Evolutionary conservation across 2,888 invertebrate genomes (phyloP), one percentile per base, ranked within the genome.

Genomic region (Scotopteryx bipunctaria): DNA sequence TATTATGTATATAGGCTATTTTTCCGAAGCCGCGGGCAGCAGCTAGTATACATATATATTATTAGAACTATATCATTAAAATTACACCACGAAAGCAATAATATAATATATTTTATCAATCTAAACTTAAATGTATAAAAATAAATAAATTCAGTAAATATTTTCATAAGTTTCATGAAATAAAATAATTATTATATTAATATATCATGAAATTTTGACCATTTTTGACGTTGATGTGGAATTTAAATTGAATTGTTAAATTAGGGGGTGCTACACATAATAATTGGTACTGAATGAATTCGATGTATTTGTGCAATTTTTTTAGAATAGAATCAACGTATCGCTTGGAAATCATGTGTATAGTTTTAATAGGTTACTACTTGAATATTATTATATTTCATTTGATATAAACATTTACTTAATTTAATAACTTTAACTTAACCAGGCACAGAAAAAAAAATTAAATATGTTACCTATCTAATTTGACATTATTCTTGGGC

Each of bases 221-320:
- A 35, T 44, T 48, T 54, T 41, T 40, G 48, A 36, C 40, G 40
- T 44, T 44, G 3, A 9, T 16, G 14, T 40, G 9, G 6, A 48
- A 41, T 25, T 9, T 9, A 23, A 29, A 31, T 43, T 3, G 13
- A 32, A 23, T 38, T 33, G n/a, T 40, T 36, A 21, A 31, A 40
- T 32, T 40, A 17, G 29, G 31, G 38, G 54, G 54, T 54, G 54
- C 54, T 54, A 54, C 32, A n/a, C 2, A n/a, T n/a, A 15, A 25
- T 9, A 15, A 47, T 46, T 46, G 42, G 55, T 50, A 55, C 42
- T 50, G 49, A 55, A 38, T 42, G 3, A 15, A 19, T 41, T 38
- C 29, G 21, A 46, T 44, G 25, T 35, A 43, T 35, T 41, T 45
- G 42, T 55, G 51, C 55, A 51, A 54, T 54, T 54, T 54, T n/a